A percentile compares a stretch with the other conserved stretches of the same genome.
These are phyloP conservation scores for Nycticryphes semicollaris DNA, from an alignment of 2,113 vertebrate genomes.

Conservation along the genomic window DNA sequence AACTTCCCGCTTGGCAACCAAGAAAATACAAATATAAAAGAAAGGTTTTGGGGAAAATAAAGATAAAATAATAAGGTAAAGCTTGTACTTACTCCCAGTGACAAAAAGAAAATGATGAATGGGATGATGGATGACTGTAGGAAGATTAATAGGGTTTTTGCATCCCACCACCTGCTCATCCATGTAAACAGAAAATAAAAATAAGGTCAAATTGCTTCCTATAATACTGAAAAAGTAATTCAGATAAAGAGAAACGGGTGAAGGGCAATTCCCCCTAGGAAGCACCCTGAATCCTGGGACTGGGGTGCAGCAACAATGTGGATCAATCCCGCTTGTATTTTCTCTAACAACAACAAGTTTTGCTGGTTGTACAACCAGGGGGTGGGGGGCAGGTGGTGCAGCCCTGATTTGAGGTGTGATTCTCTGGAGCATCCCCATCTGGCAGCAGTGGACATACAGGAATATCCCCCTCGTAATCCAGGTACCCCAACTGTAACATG, in stretches of 20 bases:
- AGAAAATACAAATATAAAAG: not conserved
- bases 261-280: fast-evolving
- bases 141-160: not conserved
- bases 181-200: not conserved
- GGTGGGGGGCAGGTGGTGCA: not conserved
- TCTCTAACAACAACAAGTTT: not conserved
- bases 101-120: not conserved
- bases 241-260: not conserved
- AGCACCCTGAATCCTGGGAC: not conserved
- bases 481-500: not conserved
- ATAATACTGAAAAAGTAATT: too few relatives aligned
- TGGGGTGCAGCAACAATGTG: fast-evolving
- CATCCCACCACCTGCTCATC: not conserved
- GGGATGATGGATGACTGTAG: fast-evolving
- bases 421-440: not conserved
- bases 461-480: not conserved
- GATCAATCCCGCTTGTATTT: not conserved
- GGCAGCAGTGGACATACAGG: not conserved
- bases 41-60: too few relatives aligned
- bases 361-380: not conserved
- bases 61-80: too few relatives aligned
- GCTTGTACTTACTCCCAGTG: not conserved
- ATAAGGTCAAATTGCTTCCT: not conserved
- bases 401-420: not conserved
- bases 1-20: not conserved